Evolutionary conservation across 2,113 vertebrate species (phyloP), one percentile per base, ranked within the genome.

Genomic region (Spermophilus dauricus): DNA sequence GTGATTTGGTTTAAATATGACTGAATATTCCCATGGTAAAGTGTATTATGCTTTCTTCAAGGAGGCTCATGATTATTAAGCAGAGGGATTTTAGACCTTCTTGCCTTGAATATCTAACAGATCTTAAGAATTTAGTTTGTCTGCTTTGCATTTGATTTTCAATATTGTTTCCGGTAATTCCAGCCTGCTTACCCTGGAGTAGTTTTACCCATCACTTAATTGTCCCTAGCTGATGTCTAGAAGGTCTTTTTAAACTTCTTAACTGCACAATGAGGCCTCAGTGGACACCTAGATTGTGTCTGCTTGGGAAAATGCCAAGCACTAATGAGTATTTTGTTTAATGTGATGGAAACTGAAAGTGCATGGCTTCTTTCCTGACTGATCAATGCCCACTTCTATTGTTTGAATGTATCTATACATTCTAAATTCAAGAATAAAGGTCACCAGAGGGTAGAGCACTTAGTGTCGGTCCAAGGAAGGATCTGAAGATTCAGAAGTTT

Each of bases 141-240:
- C 95, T 58, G 86, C 73, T 92, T 88, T 61, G 72, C 42, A 89
- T 51, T 81, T 97, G 48, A 37, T 61, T 96, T 37, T 32, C 51
- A 92, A 70, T 91, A 67, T 96, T 97, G 56, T 63, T 98, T 98
- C 97, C 89, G 94, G 85, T 95, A 98, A 98, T 96, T 95, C 83
- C 6, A 86, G 85, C 18, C 95, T 51, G 95, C 70, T 73, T 58
- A 93, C 86, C 91, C 83, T 53, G 58, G 63, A 94, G 89, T 92
- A 80, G 61, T 95, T 97, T 96, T 97, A 96, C 75, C 70, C 82
- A 56, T 95, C 34, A 42, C 89, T 97, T 97, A 96, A 82, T 77
- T 97, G 26, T 97, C 89, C 32, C 58, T 89, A 72, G 53, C 48
- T 96, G 6, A 78, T 80, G 81, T 88, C 89, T 56, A 95, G 37